phyloP scores from a whole-genome alignment of 1,140 invertebrate genomes.

The Drosophila parvula region DNA sequence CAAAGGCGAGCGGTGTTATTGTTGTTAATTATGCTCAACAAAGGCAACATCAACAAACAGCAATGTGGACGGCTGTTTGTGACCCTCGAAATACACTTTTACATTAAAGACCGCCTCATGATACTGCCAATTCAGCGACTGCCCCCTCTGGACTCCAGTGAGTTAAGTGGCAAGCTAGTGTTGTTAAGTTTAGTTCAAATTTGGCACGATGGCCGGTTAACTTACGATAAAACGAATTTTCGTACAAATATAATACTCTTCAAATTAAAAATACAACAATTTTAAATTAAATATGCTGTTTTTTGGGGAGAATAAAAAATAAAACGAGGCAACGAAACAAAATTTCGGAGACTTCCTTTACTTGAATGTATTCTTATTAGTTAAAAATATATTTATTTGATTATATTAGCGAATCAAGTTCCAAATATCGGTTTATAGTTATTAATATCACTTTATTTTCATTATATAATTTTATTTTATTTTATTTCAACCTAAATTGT shows the following conservation, averaged over 20 bases:
- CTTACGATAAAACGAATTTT: not conserved
- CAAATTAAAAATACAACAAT: not conserved
- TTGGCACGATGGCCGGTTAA: not conserved
- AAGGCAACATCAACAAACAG: slow-evolving; percentile 38
- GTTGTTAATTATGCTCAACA: slow-evolving; percentile 70
- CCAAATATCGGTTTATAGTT: no score
- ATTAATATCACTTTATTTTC: no score
- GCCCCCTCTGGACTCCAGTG: not conserved
- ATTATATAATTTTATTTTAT: no score
- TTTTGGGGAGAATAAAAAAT: no score
- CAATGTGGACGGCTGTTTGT: not conserved
- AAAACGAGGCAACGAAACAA: no score
- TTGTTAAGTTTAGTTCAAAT: not conserved
- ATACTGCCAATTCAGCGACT: not conserved
- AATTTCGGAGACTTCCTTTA: no score
- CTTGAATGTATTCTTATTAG: no score
- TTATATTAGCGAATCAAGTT: no score
- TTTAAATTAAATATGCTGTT: no score
- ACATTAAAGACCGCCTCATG: not conserved
- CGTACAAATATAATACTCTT: not conserved
- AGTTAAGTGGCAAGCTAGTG: not conserved
- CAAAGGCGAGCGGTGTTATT: slow-evolving; percentile 59
- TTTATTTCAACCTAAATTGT: no score
- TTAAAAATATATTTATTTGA: no score
- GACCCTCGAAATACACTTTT: slow-evolving; percentile 13